Evolutionary conservation across 2,797 vertebrate species (phyloP), one percentile per base, ranked within the genome.

Genomic region (Garrulus glandarius): DNA sequence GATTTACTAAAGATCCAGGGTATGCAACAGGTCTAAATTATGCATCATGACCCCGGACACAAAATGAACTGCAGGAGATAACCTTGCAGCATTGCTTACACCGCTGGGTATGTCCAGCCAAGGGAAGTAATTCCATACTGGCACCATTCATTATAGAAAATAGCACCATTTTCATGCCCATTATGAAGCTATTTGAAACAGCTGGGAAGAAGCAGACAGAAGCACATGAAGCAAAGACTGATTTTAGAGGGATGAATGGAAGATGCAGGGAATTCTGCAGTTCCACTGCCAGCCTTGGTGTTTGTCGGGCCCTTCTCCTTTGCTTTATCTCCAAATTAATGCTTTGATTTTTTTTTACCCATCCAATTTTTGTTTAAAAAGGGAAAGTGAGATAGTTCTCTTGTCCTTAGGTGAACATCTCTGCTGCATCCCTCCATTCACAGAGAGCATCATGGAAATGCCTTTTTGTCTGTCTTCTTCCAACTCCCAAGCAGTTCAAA

Each of bases 11-110:
- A 46, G 52, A 77, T 36, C 13, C 43, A 52, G 27, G 27, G 15
- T 47, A 46, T 8, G 39, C 39, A 69, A 69, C 30, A 39, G 74
- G 20, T 57, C 56, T 92, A 77, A 96, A 92, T 93, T 87, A 96
- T 78, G 60, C 49, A 87, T 74, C 47, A 10, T n/a, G 72, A 60
- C 19, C 22, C 44, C 52, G 36, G 61, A 34, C 60, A 59, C 77
- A 89, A 80, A 87, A 41, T 0, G 2, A 70, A 23, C 50, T 24
- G 9, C 30, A 17, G n/a, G 32, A 77, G 77, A 70, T 87, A 47
- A 68, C 29, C 6, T 70, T 86, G 87, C 53, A 19, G 74, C 81
- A 46, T 91, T 63, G 22, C 39, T 95, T 96, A 89, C 92, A 70
- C 5, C 10, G 5, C 34, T 34, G 55, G 23, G 6, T 64, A 56